Evolutionary conservation across 2,888 invertebrate species (phyloP).

Genomic region (Elaeidobius kamerunicus): DNA sequence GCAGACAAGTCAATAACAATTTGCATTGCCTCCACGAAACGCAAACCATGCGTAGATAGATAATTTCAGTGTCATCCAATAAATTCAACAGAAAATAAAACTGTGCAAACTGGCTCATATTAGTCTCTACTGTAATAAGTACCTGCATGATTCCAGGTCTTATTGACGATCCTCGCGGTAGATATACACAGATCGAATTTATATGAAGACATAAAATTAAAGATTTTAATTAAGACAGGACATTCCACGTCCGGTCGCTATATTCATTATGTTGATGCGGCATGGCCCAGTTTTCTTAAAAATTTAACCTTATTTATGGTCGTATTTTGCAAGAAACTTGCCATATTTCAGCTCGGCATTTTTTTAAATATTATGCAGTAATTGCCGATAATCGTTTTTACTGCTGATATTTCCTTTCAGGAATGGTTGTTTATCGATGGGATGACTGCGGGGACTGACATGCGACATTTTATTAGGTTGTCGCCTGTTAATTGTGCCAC

Average conservation of each 20-base stretch:
- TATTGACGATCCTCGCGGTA: conserved; percentile 18
- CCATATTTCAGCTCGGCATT: conserved; percentile 9
- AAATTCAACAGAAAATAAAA: neutral
- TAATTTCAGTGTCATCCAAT: neutral
- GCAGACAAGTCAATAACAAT: neutral
- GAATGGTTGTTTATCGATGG: conserved; percentile 22
- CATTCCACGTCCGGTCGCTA: conserved; percentile 22
- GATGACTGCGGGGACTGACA: conserved; percentile 11
- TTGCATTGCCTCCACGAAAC: neutral
- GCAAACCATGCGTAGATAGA: neutral
- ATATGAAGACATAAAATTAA: conserved; percentile 31
- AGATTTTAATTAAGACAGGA: conserved; percentile 31
- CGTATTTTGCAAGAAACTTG: conserved; percentile 4
- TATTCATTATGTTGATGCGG: conserved; percentile 21
- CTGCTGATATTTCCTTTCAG: conserved; percentile 18
- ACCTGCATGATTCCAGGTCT: conserved; percentile 24
- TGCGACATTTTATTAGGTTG: conserved; percentile 15
- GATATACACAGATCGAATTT: conserved; percentile 24
- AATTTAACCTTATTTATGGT: conserved; percentile 22
- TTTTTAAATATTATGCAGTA: conserved; percentile 21
- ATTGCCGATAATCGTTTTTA: conserved; percentile 28
- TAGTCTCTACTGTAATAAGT: conserved; percentile 8
- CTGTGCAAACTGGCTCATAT: conserved; percentile 19
- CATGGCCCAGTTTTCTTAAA: conserved; percentile 26
- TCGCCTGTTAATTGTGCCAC: conserved; percentile 6